Evolutionary conservation across 2,888 invertebrate genomes (phyloP), one percentile per base, ranked within the genome.

Genomic region (Gibbula magus): DNA sequence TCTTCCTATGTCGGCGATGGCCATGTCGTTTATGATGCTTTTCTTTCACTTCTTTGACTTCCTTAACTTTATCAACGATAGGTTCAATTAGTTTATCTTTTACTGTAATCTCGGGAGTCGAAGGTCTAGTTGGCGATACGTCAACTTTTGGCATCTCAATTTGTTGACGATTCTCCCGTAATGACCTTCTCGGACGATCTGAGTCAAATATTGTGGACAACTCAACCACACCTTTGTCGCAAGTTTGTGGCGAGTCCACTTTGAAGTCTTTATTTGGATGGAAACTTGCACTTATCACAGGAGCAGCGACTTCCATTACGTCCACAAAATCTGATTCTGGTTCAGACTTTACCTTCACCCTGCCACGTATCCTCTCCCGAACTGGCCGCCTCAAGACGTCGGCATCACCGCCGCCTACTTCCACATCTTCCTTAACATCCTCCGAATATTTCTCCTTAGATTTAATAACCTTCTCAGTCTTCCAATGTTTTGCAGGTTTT

Each of bases 1-100:
- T 67, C 67, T 53, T 77, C 16, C 77, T 79, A 18, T 61, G 35
- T n/a, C 25, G 74, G 20, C 70, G n/a, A 29, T 32, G 51, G 13
- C 54, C 53, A 53, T 29, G 78, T 52, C 79, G 54, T 52, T 78
- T n/a, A 20, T 22, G 78, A 61, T 25, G 32, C 10, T n/a, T 22
- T 18, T 77, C 77, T 29, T 35, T 54, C 67, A 45, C 56, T 76
- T 25, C 52, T 35, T 75, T 18, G 7, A 25, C 7, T 18, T 77
- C 77, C 45, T 35, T 54, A 51, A 54, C 56, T 70, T n/a, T 61
- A 35, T 75, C 22, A 8, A 25, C 7, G 52, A 66, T 25, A 7
- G 7, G 22, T 32, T 75, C 35, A 52, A 25, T 18, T 3, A 32
- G 4, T 22, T 78, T 76, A 7, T 76, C 73, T 51, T 53, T 32